Conservation (phyloP, 2,113 vertebrate genomes). For the Rhinogobius similis region DNA sequence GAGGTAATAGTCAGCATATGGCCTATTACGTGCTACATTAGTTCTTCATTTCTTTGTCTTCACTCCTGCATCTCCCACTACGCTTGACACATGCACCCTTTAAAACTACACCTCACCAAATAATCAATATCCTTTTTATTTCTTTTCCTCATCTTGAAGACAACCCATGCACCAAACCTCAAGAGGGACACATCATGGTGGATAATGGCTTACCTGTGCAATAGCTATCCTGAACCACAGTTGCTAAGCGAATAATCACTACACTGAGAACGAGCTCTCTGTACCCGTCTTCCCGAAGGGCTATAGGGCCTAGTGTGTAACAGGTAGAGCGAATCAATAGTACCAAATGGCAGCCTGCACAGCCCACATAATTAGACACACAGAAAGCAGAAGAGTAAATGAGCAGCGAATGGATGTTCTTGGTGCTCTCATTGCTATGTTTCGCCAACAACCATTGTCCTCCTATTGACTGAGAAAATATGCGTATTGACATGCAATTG, state of each 20-base stretch:
- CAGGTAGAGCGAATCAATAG: slow-evolving; percentile 68
- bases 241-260: slow-evolving; percentile 59
- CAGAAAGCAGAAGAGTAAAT: slow-evolving; percentile 36
- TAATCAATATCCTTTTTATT: slow-evolving; percentile 8
- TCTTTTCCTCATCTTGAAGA: neutral
- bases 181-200: slow-evolving; percentile 36
- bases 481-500: slow-evolving; percentile 14
- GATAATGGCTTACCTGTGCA: slow-evolving; percentile 49
- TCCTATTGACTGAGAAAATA: slow-evolving; percentile 22
- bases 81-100: slow-evolving; percentile 18
- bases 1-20: slow-evolving; percentile 42
- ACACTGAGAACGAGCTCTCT: slow-evolving; percentile 51
- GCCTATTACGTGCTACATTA: slow-evolving; percentile 53
- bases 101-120: slow-evolving; percentile 20
- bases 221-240: slow-evolving; percentile 45
- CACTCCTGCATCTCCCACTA: slow-evolving; percentile 10
- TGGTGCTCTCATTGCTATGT: slow-evolving; percentile 27
- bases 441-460: slow-evolving; percentile 27
- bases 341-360: slow-evolving; percentile 66
- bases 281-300: slow-evolving; percentile 52
- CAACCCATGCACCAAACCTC: slow-evolving; percentile 6
- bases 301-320: slow-evolving; percentile 43
- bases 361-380: slow-evolving; percentile 68
- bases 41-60: slow-evolving; percentile 21
- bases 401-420: slow-evolving; percentile 40